Percentiles rank a stretch among this genome's conserved stretches.
These are phyloP conservation scores for Mesoclemmys tuberculata DNA, from an alignment of 2,113 vertebrate genomes.

Conservation along the genomic window DNA sequence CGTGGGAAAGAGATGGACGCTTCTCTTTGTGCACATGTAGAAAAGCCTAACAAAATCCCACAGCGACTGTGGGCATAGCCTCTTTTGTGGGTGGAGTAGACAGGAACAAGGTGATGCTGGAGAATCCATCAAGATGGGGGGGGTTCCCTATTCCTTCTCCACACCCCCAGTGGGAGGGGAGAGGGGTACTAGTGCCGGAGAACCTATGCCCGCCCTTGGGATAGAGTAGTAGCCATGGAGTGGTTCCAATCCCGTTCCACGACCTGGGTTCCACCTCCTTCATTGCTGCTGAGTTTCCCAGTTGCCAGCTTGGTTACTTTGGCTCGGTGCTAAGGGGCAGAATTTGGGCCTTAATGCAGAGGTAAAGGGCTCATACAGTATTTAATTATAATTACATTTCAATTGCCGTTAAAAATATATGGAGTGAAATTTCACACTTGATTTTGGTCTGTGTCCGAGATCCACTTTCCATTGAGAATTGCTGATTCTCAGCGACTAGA, in stretches of 20 bases:
- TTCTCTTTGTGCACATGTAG: not conserved
- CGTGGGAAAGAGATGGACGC: not conserved
- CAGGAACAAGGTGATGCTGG: not conserved
- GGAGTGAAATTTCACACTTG: conserved; percentile 26
- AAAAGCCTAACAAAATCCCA: not conserved
- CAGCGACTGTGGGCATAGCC: not conserved
- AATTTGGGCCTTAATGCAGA: not conserved
- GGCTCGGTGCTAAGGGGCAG: not conserved
- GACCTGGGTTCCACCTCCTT: not conserved
- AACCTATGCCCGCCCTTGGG: rapidly evolving
- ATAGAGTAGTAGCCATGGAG: rapidly evolving
- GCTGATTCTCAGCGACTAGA: conserved; percentile 23
- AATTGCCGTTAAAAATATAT: not conserved
- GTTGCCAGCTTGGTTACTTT: not conserved
- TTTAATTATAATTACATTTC: not conserved
- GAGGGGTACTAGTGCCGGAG: rapidly evolving
- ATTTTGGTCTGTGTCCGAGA: conserved; percentile 15
- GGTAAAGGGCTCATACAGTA: not conserved
- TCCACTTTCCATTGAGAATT: conserved; percentile 37
- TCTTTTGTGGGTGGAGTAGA: not conserved
- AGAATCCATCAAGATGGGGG: not conserved
- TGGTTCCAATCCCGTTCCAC: not conserved
- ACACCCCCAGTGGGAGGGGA: too few species aligned
- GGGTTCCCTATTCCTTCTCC: not conserved
- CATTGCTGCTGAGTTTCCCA: not conserved